Conservation (phyloP, 2,888 invertebrate species). For the Lypha dubia region DNA sequence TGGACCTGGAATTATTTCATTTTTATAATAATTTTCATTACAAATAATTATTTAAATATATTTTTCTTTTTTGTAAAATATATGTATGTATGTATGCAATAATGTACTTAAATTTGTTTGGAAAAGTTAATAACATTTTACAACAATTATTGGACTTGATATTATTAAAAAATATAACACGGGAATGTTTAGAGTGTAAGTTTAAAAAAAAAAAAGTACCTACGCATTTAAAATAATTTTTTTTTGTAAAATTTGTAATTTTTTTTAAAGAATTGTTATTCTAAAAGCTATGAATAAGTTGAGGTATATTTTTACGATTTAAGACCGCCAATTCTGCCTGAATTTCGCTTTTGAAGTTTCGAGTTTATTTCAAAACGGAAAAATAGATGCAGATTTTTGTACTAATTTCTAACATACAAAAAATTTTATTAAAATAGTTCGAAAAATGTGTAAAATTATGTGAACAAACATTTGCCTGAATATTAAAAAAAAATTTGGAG, state of each 20-base stretch:
- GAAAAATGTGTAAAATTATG: too few species aligned
- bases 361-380: too few species aligned
- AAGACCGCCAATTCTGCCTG: too few species aligned
- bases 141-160: not conserved
- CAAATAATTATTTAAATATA: not conserved
- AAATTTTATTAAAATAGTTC: too few species aligned
- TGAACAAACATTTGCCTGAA: too few species aligned
- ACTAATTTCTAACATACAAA: too few species aligned
- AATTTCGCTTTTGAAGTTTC: too few species aligned
- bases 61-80: slow-evolving; percentile 14
- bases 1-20: slow-evolving; percentile 86
- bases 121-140: not conserved
- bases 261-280: slow-evolving; percentile 4
- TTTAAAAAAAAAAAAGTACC: not conserved
- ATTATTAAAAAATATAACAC: not conserved
- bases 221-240: not conserved
- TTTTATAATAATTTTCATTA: slow-evolving; percentile 56
- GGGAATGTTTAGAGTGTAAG: not conserved
- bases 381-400: too few species aligned
- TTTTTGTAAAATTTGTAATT: not conserved
- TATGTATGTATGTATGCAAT: not conserved
- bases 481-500: too few species aligned
- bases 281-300: slow-evolving; percentile 28
- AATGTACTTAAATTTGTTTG: not conserved
- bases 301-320: slow-evolving; percentile 38